phyloP scores from a whole-genome alignment of 2,888 invertebrate species.

The Pristionchus arcanus region DNA sequence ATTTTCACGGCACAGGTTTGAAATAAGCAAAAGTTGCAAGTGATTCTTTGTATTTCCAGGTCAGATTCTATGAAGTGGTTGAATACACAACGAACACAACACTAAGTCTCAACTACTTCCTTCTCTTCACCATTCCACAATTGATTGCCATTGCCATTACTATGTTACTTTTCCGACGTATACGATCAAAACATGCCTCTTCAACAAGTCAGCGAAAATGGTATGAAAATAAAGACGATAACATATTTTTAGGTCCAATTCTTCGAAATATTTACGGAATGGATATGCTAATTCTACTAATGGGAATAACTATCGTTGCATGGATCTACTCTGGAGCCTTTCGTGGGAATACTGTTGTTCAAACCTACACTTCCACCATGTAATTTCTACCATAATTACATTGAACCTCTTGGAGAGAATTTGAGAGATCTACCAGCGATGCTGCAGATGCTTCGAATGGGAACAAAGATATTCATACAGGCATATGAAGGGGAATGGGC shows the following conservation, averaged over 20 bases:
- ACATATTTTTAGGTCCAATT: not conserved
- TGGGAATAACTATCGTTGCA: not conserved
- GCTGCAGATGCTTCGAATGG: slow-evolving; percentile 20
- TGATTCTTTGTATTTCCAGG: not conserved
- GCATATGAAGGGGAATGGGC: slow-evolving; percentile 32
- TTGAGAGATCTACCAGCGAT: not conserved
- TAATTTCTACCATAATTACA: not conserved
- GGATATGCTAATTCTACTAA: not conserved
- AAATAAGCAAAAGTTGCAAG: not conserved
- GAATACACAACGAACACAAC: slow-evolving; percentile 23
- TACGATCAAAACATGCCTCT: not conserved
- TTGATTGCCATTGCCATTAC: slow-evolving; percentile 2
- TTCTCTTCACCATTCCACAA: slow-evolving; percentile 6
- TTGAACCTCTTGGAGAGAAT: not conserved
- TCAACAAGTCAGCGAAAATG: not conserved
- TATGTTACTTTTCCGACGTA: not conserved
- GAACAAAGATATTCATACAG: slow-evolving; percentile 16
- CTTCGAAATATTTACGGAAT: not conserved
- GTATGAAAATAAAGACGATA: not conserved
- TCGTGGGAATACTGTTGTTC: slow-evolving; percentile 38
- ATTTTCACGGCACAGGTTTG: slow-evolving; percentile 12
- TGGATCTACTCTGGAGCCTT: not conserved
- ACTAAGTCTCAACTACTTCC: not conserved
- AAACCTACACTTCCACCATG: slow-evolving; percentile 8
- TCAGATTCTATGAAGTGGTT: slow-evolving; percentile 18